Conservation (phyloP, 2,888 invertebrate genomes). For the Pharmacophagus antenor region DNA sequence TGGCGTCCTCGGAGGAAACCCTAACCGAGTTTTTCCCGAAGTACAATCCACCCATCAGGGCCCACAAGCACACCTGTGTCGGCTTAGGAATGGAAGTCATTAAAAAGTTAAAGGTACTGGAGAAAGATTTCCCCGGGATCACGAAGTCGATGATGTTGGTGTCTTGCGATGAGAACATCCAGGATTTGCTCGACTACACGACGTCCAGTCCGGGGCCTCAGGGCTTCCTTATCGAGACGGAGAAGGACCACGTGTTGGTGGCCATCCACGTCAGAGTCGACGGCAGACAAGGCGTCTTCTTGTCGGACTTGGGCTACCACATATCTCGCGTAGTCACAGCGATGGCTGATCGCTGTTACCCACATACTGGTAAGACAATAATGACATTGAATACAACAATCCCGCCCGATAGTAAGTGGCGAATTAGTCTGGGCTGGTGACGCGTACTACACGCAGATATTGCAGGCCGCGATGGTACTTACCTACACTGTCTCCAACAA, state of each 20-base stretch:
- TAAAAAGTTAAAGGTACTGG: constrained; percentile 82
- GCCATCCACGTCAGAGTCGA: constrained; percentile 88
- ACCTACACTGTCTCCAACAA: no score
- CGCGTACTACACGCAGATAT: no score
- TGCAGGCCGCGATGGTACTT: no score
- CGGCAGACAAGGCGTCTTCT: constrained; percentile 87
- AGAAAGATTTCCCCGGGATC: constrained; percentile 84
- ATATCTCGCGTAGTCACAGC: constrained; percentile 92
- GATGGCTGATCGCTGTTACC: constrained; percentile 92
- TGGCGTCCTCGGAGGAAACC: constrained; percentile 84
- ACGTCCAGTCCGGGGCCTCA: constrained; percentile 82
- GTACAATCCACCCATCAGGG: constrained; percentile 91
- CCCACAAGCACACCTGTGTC: constrained; percentile 93
- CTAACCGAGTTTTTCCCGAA: constrained; percentile 89
- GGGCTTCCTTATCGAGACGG: constrained; percentile 83
- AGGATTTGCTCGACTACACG: constrained; percentile 82
- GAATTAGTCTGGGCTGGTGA: no score
- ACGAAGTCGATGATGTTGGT: constrained; percentile 87
- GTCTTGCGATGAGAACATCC: constrained; percentile 93
- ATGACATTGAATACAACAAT: not conserved
- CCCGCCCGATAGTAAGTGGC: no score
- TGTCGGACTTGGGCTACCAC: constrained; percentile 95
- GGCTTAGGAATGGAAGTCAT: constrained; percentile 93
- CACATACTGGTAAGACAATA: constrained; percentile 87
- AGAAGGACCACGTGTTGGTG: constrained; percentile 93